Percentiles rank a stretch among this genome's conserved stretches.
Conservation (phyloP, 2,888 invertebrate genomes). For the Patella depressa region DNA sequence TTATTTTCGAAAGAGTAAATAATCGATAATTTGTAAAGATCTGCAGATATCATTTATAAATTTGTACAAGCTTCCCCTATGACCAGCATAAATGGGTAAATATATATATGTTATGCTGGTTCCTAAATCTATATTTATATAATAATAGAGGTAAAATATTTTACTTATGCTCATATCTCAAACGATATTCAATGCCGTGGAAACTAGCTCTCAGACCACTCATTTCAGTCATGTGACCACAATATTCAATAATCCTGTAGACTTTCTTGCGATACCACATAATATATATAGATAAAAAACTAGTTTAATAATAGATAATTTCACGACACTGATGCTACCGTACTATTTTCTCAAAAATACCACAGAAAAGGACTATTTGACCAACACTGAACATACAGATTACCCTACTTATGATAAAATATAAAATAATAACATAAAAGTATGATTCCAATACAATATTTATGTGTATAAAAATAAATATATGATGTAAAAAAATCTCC, state of each 20-base stretch:
- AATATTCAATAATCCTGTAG: not conserved
- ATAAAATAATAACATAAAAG: not conserved
- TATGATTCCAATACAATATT: slow-evolving; percentile 2
- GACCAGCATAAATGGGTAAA: slow-evolving; percentile 7
- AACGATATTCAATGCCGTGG: slow-evolving; percentile 10
- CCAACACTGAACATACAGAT: too few species aligned
- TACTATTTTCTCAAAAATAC: too few species aligned
- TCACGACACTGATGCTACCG: not conserved
- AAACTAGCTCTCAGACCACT: slow-evolving; percentile 10
- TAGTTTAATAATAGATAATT: slow-evolving; percentile 4
- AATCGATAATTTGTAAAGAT: slow-evolving; percentile 25
- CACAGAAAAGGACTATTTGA: too few species aligned
- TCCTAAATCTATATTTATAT: slow-evolving; percentile 9
- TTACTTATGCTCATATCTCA: slow-evolving; percentile 12
- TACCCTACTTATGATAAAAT: too few species aligned
- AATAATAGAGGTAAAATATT: slow-evolving; percentile 12
- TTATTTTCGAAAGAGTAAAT: slow-evolving; percentile 28
- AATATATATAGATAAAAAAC: not conserved
- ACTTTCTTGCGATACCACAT: not conserved
- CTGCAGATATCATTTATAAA: slow-evolving; percentile 18
- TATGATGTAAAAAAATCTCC: not conserved
- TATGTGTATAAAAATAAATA: slow-evolving; percentile 11
- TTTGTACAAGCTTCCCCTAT: slow-evolving; percentile 10
- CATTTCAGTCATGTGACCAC: slow-evolving; percentile 6
- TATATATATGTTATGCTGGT: slow-evolving; percentile 11